Evolutionary conservation across 2,888 invertebrate genomes (phyloP).

Genomic region (Calephelis perditalis): DNA sequence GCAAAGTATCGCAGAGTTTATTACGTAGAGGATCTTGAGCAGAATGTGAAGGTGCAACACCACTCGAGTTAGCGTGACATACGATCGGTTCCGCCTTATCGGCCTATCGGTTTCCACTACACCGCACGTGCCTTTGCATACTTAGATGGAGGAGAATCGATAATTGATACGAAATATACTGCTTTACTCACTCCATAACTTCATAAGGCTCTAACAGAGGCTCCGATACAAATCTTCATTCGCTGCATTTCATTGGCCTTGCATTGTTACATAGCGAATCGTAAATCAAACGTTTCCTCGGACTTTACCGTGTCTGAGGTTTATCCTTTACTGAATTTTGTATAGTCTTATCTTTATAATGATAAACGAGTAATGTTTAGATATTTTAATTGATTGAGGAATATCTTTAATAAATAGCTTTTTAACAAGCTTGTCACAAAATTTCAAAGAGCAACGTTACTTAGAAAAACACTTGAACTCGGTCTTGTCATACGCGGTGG

Average conservation of each 20-base stretch:
- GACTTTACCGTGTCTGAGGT: constrained; percentile 1
- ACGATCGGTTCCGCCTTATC: constrained; percentile 60
- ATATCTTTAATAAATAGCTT: too few species aligned
- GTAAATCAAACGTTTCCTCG: constrained; percentile 5
- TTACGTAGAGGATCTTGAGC: constrained; percentile 52
- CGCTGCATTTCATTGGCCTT: constrained; percentile 12
- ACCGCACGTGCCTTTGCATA: constrained; percentile 61
- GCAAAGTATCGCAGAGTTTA: constrained; percentile 57
- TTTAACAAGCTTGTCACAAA: too few species aligned
- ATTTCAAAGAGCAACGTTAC: too few species aligned
- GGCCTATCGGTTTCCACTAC: constrained; percentile 50
- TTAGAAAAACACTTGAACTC: too few species aligned
- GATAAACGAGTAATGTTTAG: too few species aligned
- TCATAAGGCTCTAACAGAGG: constrained; percentile 7
- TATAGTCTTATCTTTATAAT: too few species aligned
- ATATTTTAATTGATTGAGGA: too few species aligned
- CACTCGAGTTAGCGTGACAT: constrained; percentile 57
- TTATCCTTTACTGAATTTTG: constrained; percentile 1
- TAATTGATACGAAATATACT: constrained; percentile 53
- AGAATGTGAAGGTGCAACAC: constrained; percentile 53
- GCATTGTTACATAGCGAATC: constrained; percentile 5
- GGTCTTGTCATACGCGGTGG: too few species aligned
- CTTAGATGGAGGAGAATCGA: constrained; percentile 48
- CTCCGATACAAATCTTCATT: constrained; percentile 8
- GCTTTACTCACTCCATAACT: constrained; percentile 42